Base-by-base conservation (phyloP, 1,140 invertebrate species). In the Eumeta japonica region DNA sequence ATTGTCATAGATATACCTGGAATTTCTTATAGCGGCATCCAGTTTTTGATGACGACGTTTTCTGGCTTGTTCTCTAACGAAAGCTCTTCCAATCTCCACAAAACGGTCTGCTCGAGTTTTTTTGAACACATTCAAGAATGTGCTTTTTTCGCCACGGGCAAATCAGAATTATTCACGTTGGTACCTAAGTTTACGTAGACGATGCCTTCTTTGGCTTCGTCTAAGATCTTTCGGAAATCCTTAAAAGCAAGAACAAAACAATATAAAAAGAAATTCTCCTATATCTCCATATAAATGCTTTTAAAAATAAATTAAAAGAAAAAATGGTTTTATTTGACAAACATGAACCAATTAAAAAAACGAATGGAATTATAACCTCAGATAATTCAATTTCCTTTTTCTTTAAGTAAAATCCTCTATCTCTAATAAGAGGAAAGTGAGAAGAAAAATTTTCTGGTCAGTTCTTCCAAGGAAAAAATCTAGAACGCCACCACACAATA, bases 21-120 rank as follows among this genome's bases (percentile, higher is more conserved):
- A 44, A 88, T 72, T 50, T 86, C 85, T 38, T 80, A 81, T 51
- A 89, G 86, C 0, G 85, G 86, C 2, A 87, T 57, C 86, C 87
- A 89, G 28, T 79, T 80, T 17, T 63, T 72, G 1, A 84, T 55
- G 34, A 80, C 71, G 0, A 90, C 67, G 66, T 89, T 89, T 0
- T 62, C 44, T 0, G 83, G 74, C 41, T 79, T 75, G 1, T 61
- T 60, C 0, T 75, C 59, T 1, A 83, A 45, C 16, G 55, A 50
- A 2, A 80, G 75, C 2, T 74, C 75, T 54, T 86, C 83, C 72
- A 78, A 87, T 53, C 87, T 87, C 84, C 82, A 85, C 0, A 87
- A 45, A 0, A 87, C 73, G 17, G 76, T 80, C 24, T 82, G 77
- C 13, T 82, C 81, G 0, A 87, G 45, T 7, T 61, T 56, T n/a